Evolutionary conservation across 2,888 invertebrate species (phyloP), one percentile per base, ranked within the genome.

Genomic region (Drosophila borealis): DNA sequence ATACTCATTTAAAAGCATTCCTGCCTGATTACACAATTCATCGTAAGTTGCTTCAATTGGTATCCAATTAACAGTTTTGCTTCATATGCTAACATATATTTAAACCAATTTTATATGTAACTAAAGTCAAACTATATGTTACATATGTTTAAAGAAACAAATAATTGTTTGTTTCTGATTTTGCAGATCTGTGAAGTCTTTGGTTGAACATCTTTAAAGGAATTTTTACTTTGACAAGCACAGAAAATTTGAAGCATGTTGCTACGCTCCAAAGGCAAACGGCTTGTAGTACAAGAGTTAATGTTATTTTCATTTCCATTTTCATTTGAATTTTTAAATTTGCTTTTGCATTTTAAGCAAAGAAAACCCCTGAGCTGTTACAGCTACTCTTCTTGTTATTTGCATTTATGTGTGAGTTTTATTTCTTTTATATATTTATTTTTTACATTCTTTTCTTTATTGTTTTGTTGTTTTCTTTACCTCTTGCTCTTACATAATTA

Each of bases 401-500:
- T 65, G 57, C 65, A 41, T 65, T 55, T 57, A 59, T 56, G 45
- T 42, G 29, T 45, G 51, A 70, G 33, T 44, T 45, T 53, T 19
- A 41, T 55, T 34, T 29, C 45, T 39, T 53, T 48, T 44, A 19
- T 36, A 51, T 29, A 51, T 51, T 56, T 33, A 46, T 49, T 44
- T 51, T 25, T 25, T 29, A 29, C 29, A 39, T 41, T 50, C 64
- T 51, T 61, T 67, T 1, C 8, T 11, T 39, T 9, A 19, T 37
- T 44, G 51, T 10, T n/a, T 42, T 34, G 19, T 17, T 33, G 19
- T 41, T 65, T 49, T 65, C 73, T 65, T 56, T 73, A 62, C 69
- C 56, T 70, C 74, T 54, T 37, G 61, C 64, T 62, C 74, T 76
- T 88, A 61, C 80, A 83, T 81, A 85, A 85, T 83, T 81, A 77